These are phyloP conservation scores for Coturnix japonica DNA, from an alignment of 2,113 vertebrate species.

Conservation along the genomic window DNA sequence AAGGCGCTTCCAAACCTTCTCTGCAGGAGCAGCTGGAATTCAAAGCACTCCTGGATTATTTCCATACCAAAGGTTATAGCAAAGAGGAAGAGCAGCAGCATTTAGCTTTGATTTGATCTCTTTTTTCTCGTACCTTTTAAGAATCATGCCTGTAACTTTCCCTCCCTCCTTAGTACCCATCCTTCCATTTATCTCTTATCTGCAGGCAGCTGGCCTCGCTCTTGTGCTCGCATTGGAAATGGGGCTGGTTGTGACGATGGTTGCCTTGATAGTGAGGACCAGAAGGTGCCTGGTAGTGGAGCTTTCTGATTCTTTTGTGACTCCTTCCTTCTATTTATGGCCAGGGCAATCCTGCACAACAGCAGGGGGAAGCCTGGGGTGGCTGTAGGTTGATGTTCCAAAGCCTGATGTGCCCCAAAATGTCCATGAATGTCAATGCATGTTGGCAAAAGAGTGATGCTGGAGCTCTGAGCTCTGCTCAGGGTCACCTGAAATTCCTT, in stretches of 20 bases:
- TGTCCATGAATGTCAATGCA: fast-evolving
- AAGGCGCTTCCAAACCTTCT: not conserved
- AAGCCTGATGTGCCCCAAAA: not conserved
- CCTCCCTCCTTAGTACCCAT: not conserved
- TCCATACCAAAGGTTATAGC: not conserved
- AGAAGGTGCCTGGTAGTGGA: not conserved
- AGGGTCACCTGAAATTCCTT: not conserved
- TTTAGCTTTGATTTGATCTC: not conserved
- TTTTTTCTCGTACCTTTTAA: not conserved
- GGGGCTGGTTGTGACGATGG: fast-evolving
- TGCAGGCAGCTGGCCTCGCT: not conserved
- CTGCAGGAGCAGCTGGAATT: not conserved
- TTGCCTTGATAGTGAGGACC: not conserved
- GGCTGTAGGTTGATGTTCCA: not conserved
- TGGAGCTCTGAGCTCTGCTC: not conserved
- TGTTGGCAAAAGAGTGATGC: not conserved
- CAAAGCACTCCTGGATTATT: not conserved
- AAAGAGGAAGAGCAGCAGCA: not conserved
- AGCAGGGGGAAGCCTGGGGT: fast-evolving
- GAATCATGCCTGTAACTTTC: not conserved
- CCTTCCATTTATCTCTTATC: not conserved
- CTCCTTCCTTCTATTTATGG: not conserved
- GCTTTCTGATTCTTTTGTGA: not conserved
- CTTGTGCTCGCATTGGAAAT: fast-evolving
- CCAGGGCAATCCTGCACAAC: not conserved